Evolutionary conservation across 2,113 vertebrate species (phyloP).

Genomic region (Pavo muticus): DNA sequence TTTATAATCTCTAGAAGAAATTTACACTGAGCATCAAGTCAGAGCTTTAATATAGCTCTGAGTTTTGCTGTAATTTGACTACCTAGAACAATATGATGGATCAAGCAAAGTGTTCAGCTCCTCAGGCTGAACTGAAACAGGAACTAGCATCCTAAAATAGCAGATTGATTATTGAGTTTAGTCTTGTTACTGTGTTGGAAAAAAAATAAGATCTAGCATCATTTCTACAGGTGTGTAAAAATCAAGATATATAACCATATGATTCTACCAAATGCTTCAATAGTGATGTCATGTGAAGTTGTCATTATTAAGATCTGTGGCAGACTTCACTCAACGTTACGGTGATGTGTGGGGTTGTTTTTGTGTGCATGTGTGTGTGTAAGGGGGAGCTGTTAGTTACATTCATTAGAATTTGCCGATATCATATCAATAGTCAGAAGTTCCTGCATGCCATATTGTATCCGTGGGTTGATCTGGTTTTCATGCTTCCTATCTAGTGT

Average conservation of each 20-base stretch:
- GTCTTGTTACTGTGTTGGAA: neutral
- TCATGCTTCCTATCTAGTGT: neutral
- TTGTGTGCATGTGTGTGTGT: neutral
- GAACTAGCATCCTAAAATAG: neutral
- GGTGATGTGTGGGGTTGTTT: neutral
- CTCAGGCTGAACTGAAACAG: neutral
- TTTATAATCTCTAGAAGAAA: slow-evolving; percentile 22
- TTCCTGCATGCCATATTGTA: fast-evolving
- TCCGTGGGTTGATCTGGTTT: neutral
- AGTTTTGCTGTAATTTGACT: neutral
- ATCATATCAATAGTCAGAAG: neutral
- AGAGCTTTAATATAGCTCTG: slow-evolving; percentile 15
- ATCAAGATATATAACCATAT: neutral
- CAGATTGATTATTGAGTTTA: neutral
- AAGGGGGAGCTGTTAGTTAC: neutral
- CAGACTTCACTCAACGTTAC: neutral
- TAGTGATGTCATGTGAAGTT: neutral
- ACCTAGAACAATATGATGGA: neutral
- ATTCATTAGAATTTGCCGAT: neutral
- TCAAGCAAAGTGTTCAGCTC: slow-evolving; percentile 5
- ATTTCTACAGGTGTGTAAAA: neutral
- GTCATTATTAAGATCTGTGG: neutral
- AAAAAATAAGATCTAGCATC: neutral
- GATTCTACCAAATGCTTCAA: neutral
- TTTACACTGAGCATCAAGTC: slow-evolving; percentile 27